Percentiles rank a stretch among this genome's conserved stretches.
These are phyloP conservation scores for Bubo blakistoni DNA, from an alignment of 2,113 vertebrate species.

Conservation along the genomic window DNA sequence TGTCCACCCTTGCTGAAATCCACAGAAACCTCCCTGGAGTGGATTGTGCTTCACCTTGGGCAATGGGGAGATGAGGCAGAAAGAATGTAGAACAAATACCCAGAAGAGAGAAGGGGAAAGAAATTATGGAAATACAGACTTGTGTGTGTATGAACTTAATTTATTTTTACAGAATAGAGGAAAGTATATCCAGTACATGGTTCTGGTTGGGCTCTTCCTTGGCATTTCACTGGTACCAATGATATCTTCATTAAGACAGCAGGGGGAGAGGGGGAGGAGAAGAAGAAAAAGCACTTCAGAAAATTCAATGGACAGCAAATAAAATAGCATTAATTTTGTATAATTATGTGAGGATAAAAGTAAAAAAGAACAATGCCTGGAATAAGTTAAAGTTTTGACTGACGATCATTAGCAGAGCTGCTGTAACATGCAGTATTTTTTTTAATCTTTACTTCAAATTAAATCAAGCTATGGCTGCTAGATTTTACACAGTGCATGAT, in stretches of 20 bases:
- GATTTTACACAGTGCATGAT: not conserved
- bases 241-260: not conserved
- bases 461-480: not conserved
- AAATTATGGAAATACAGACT: not conserved
- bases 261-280: not conserved
- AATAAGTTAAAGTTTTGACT: not conserved
- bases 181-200: not conserved
- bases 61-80: not conserved
- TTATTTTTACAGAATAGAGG: not conserved
- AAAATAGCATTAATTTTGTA: not conserved
- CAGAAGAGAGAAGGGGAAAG: not conserved
- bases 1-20: not conserved
- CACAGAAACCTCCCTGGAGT: not conserved
- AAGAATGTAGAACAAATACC: not conserved
- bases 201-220: not conserved
- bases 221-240: not conserved
- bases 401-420: not conserved
- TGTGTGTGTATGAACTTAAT: not conserved
- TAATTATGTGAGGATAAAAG: not conserved
- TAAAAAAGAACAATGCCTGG: not conserved
- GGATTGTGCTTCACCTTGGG: not conserved
- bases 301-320: not conserved
- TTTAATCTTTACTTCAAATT: slow-evolving; percentile 26
- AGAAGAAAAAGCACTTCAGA: not conserved
- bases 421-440: not conserved